Evolutionary conservation across 2,888 invertebrate genomes (phyloP).

Genomic region (Eubasilissa splendida): DNA sequence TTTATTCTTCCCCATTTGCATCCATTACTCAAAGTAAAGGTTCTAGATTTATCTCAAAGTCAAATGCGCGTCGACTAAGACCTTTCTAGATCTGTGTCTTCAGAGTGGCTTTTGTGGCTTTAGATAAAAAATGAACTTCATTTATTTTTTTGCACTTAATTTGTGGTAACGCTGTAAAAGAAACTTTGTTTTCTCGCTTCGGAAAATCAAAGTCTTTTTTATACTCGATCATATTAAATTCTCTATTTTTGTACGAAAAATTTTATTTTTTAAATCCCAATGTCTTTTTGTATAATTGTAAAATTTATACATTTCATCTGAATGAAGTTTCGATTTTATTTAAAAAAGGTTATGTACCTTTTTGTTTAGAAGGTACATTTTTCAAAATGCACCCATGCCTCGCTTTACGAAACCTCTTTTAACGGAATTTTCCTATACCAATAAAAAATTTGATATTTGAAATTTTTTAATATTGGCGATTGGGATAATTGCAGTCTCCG

Average conservation of each 20-base stretch:
- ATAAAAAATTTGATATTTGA: too few species aligned
- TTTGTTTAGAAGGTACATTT: too few species aligned
- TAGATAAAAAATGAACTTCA: not conserved
- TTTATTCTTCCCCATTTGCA: conserved; percentile 18
- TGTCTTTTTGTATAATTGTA: too few species aligned
- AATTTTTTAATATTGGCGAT: too few species aligned
- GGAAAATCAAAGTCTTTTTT: not conserved
- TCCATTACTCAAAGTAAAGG: conserved; percentile 16
- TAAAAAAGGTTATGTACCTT: too few species aligned
- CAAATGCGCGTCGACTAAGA: not conserved
- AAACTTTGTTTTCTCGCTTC: not conserved
- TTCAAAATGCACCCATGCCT: too few species aligned
- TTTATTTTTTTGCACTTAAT: conserved; percentile 11
- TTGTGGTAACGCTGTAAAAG: not conserved
- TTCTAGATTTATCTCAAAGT: not conserved
- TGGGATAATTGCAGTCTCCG: too few species aligned
- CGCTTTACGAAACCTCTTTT: too few species aligned
- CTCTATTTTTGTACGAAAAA: not conserved
- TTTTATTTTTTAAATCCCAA: too few species aligned
- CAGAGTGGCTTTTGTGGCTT: conserved; percentile 6
- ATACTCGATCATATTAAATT: not conserved
- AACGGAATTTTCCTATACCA: too few species aligned
- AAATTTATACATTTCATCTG: too few species aligned
- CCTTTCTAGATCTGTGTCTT: conserved; percentile 11
- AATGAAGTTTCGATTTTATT: too few species aligned